Base-by-base conservation (phyloP, 2,888 invertebrate species). In the Polylopha cassiicola region DNA sequence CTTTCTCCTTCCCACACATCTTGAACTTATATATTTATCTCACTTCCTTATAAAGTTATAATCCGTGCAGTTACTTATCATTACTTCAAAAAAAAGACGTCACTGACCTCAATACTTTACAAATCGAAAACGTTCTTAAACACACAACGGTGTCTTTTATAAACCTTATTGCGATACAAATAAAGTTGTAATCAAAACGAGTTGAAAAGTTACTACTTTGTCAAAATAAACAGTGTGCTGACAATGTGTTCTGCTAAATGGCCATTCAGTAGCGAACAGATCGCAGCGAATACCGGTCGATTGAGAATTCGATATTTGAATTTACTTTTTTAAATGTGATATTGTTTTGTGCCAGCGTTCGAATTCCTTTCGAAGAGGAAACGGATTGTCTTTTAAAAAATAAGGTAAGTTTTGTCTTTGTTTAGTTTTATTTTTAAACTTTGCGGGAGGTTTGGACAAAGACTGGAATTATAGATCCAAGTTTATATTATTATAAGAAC, bases 21-120 rank as follows among this genome's bases (percentile, higher is more conserved):
- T 32, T 17, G 50, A 55, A 49, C 39, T 36, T 20, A 53, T 55
- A 58, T 47, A 41, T 17, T 47, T 49, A 24, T 55, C 73, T 73
- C 75, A 44, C 51, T 74, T 70, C 55, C 57, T n/a, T n/a, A n/a
- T n/a, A n/a, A 65, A 72, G 58, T 68, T n/a, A n/a, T n/a, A 74
- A 68, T 75, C 70, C 64, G 69, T 65, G 54, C 51, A 24, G 30
- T 50, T 50, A 50, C 47, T 53, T 61, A 59, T 61, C 57, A 59
- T 58, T 60, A 47, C 47, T 53, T 56, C 63, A 66, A 56, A 73
- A 80, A 79, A 79, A 78, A 73, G 74, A 74, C 79, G 84, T 79
- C 81, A 75, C 65, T 82, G 84, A 82, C 82, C 84, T 79, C 78
- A 77, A 77, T 81, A 71, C 14, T 11, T 4, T 29, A 33, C 17